Evolutionary conservation across 37 sponge, comb jelly and placozoan genomes (phyloP).

Genomic region (Ephydatia muelleri): DNA sequence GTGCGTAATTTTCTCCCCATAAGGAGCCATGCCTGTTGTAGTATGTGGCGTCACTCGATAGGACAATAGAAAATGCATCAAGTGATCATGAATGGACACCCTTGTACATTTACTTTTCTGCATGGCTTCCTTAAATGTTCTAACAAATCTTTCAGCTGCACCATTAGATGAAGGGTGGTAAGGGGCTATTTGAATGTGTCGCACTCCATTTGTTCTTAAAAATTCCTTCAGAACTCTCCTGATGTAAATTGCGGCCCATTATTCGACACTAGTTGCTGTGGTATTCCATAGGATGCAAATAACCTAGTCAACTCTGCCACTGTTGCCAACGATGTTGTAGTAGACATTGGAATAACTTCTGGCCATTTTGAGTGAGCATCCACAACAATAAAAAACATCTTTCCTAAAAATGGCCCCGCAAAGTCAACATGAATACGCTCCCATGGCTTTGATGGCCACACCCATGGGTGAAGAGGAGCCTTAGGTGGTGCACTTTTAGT

Average conservation of each 20-base stretch:
- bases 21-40: slow-evolving; percentile 7
- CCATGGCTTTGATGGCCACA: slow-evolving; percentile 22
- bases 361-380: slow-evolving; percentile 47
- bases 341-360: slow-evolving; percentile 23
- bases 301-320: slow-evolving; percentile 1
- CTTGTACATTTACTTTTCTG: no score
- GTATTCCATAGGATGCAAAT: no score
- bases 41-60: slow-evolving; percentile 7
- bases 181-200: slow-evolving; percentile 10
- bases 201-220: slow-evolving; percentile 1
- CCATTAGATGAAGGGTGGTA: slow-evolving; percentile 18
- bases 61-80: neutral
- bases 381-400: no score
- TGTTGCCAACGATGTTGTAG: slow-evolving; percentile 2
- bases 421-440: slow-evolving; percentile 29
- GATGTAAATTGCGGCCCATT: slow-evolving; percentile 28
- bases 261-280: slow-evolving; percentile 14
- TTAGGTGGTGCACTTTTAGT: neutral
- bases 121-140: slow-evolving; percentile 16
- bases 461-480: slow-evolving; percentile 27
- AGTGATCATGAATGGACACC: neutral
- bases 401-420: neutral
- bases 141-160: no score
- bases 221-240: slow-evolving; percentile 10
- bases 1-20: slow-evolving; percentile 7